Evolutionary conservation across 2,113 vertebrate genomes (phyloP), one percentile per base, ranked within the genome.

Genomic region (Centropus bengalensis): DNA sequence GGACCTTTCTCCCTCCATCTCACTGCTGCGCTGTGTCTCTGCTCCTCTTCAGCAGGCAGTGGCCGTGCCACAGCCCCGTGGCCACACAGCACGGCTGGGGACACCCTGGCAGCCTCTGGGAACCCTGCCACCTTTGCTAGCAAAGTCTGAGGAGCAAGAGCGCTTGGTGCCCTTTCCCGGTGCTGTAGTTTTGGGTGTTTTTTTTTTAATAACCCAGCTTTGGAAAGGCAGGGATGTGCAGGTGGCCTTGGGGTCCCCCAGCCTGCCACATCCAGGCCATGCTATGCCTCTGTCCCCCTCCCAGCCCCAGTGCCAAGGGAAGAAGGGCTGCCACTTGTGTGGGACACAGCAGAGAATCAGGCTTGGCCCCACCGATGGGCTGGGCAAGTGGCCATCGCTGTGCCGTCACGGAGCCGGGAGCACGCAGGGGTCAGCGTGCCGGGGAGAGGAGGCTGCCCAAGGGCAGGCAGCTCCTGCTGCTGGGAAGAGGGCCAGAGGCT

Each of bases 301-400:
- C 56, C 15, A 70, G 42, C 20, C 8, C 8, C 1, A 0, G 19
- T 27, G 45, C 36, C 0, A 0, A 32, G 40, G 24, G 19, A 69
- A 71, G n/a, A 2, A 5, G 71, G 52, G 27, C 42, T 58, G n/a
- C 11, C 30, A 2, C 45, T 91, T 67, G 21, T 36, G 40, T 66
- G 38, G 51, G 56, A 66, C 0, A 1, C 1, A 2, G 26, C 0
- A 0, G 69, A 67, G 77, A 58, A 81, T 47, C 47, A 94, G 42
- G 42, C 33, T 45, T 54, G 7, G 8, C 59, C 19, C 10, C 0
- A 5, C 28, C 0, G 0, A 58, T 9, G 69, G 56, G 30, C 73
- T 88, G 86, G 86, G 91, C 91, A 91, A 28, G 42, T 27, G 17
- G 87, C 77, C 91, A 71, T 8, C 0, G 0, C 73, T 56, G 52